A percentile compares a stretch with the other conserved stretches of the same genome.
These are phyloP conservation scores for Sycophila sp. DNA, from an alignment of 1,140 invertebrate genomes.

Conservation along the genomic window DNA sequence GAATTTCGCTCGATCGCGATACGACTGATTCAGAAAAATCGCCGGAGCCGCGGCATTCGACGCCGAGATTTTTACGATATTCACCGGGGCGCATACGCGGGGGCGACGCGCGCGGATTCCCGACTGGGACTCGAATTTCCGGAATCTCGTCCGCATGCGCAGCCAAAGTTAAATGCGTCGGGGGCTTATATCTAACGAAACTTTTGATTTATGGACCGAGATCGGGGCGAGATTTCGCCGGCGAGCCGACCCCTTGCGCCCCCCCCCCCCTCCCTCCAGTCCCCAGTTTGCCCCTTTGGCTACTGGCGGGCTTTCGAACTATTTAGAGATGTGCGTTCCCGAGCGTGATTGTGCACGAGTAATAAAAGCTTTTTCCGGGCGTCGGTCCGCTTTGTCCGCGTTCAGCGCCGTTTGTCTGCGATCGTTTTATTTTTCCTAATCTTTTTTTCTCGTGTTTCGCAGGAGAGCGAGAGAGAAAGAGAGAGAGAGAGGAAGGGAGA, in stretches of 20 bases:
- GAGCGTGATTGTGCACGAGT: neutral
- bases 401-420: too few relatives aligned
- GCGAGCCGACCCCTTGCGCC: too few relatives aligned
- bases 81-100: too few relatives aligned
- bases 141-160: neutral
- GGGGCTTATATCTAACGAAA: slow-evolving; percentile 7
- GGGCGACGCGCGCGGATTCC: too few relatives aligned
- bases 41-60: neutral
- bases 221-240: slow-evolving; percentile 19
- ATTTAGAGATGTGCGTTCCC: slow-evolving; percentile 5
- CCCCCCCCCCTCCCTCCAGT: too few relatives aligned
- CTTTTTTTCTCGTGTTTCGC: too few relatives aligned
- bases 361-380: slow-evolving; percentile 8
- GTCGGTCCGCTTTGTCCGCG: too few relatives aligned
- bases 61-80: neutral
- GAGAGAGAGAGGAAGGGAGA: neutral
- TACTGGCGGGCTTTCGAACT: too few relatives aligned
- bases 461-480: neutral
- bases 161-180: slow-evolving; percentile 7
- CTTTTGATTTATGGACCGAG: slow-evolving; percentile 29
- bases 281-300: too few relatives aligned
- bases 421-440: too few relatives aligned
- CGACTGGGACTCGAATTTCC: slow-evolving; percentile 15
- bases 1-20: too few relatives aligned
- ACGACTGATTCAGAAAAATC: too few relatives aligned